Conservation (phyloP, 2,888 invertebrate genomes). For the Chrysomela aeneicollis region DNA sequence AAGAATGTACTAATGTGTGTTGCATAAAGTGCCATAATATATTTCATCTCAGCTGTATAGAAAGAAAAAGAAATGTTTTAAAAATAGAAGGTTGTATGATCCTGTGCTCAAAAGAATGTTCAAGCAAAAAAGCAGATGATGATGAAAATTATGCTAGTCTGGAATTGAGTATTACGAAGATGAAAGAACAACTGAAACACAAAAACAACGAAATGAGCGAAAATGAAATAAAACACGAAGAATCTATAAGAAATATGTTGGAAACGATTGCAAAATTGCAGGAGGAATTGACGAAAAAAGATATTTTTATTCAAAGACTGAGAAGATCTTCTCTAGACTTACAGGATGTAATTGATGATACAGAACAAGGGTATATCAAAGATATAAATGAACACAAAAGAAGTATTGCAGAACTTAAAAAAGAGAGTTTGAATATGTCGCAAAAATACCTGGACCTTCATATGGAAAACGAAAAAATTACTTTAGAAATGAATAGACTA, state of each 20-base stretch:
- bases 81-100: slow-evolving; percentile 5
- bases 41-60: slow-evolving; percentile 14
- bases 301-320: not conserved
- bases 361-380: no score
- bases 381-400: no score
- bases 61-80: not conserved
- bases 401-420: no score
- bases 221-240: not conserved
- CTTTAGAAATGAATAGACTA: no score
- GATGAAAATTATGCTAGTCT: not conserved
- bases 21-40: slow-evolving; percentile 6
- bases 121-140: not conserved
- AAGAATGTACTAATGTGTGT: not conserved
- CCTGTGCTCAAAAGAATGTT: slow-evolving; percentile 11
- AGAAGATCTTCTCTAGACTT: slow-evolving; percentile 15
- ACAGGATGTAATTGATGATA: no score
- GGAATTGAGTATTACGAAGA: not conserved
- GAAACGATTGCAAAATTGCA: not conserved
- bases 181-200: not conserved
- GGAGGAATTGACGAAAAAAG: not conserved
- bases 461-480: no score
- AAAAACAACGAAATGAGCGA: not conserved
- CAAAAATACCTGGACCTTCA: no score
- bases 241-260: not conserved
- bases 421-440: no score